These are phyloP conservation scores for Callocephalon fimbriatum DNA, from an alignment of 2,113 vertebrate species.

Conservation along the genomic window DNA sequence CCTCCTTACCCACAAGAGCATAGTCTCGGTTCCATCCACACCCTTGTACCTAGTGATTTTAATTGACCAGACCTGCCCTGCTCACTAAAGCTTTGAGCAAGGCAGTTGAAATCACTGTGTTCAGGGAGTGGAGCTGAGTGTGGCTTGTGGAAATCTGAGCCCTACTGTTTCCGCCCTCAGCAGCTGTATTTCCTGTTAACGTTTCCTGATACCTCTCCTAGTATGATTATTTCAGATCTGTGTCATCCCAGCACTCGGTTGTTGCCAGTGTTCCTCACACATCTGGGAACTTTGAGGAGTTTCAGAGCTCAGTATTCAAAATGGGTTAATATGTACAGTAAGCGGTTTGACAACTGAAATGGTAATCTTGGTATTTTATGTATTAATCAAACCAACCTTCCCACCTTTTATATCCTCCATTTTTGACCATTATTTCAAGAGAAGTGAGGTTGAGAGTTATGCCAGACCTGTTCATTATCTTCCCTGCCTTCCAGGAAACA, in stretches of 20 bases:
- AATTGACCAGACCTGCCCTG: neutral
- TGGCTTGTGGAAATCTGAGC: neutral
- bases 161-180: neutral
- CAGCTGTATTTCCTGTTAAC: neutral
- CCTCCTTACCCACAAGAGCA: neutral
- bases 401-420: rapidly evolving
- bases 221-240: neutral
- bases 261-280: neutral
- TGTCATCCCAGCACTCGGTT: neutral
- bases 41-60: neutral
- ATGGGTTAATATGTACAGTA: neutral
- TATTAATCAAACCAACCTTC: neutral
- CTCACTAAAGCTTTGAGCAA: neutral
- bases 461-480: neutral
- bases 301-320: neutral
- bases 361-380: neutral
- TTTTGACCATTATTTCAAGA: neutral
- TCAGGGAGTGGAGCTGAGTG: neutral
- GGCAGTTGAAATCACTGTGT: neutral
- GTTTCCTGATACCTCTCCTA: neutral
- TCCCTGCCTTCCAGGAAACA: neutral
- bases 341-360: neutral
- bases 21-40: neutral
- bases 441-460: neutral
- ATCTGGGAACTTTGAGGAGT: neutral